These are phyloP conservation scores for Typhlomys cinereus DNA, from an alignment of 2,113 vertebrate genomes.

Conservation along the genomic window DNA sequence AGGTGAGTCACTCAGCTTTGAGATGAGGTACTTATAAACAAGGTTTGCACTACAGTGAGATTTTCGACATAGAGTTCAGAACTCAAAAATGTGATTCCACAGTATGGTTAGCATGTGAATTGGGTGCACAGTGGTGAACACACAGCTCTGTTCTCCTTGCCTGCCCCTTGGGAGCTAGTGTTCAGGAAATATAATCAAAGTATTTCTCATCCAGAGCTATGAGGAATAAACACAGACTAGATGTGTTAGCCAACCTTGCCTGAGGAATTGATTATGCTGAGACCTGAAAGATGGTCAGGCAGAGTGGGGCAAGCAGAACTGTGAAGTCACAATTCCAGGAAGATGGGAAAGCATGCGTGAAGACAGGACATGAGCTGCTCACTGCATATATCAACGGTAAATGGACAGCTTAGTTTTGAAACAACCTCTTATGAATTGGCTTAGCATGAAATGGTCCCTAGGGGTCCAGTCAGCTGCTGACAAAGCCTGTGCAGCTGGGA, in stretches of 20 bases:
- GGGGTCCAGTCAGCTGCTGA: neutral
- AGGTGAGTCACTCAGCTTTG: neutral
- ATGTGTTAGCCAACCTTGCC: neutral
- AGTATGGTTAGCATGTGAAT: neutral
- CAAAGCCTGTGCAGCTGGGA: neutral
- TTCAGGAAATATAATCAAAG: neutral
- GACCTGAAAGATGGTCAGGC: neutral
- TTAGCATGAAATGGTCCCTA: neutral
- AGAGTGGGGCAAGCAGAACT: neutral
- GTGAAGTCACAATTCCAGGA: neutral
- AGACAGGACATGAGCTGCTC: neutral
- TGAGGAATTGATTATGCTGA: neutral
- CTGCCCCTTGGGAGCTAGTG: neutral
- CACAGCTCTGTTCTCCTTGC: neutral
- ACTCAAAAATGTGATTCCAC: neutral
- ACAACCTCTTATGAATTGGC: neutral
- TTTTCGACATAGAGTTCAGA: neutral
- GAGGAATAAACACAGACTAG: neutral
- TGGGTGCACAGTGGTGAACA: accelerated
- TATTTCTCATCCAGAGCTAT: neutral
- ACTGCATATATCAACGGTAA: no score
- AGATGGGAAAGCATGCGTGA: neutral
- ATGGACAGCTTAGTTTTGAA: neutral
- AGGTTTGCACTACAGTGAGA: neutral
- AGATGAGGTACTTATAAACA: neutral